Percentiles rank a stretch among this genome's conserved stretches.
phyloP scores from a whole-genome alignment of 2,888 invertebrate genomes.

The Tetragonisca angustula region DNA sequence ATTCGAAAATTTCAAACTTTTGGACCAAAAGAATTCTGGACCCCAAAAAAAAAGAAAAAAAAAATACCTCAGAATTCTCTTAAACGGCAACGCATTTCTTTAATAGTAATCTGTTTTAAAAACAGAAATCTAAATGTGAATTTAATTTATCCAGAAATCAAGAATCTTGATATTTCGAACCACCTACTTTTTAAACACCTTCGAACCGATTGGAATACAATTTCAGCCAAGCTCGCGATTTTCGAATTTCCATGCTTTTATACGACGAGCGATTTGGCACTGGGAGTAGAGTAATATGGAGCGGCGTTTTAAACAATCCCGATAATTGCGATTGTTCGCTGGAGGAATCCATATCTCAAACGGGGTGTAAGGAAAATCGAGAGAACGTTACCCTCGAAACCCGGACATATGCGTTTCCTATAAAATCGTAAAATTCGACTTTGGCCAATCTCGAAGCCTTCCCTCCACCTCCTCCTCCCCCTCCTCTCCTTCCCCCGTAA shows the following conservation, averaged over 20 bases:
- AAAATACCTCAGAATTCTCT: too few species aligned
- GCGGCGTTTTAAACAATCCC: constrained; percentile 39
- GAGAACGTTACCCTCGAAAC: constrained; percentile 30
- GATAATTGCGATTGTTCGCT: constrained; percentile 30
- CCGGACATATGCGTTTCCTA: constrained; percentile 55
- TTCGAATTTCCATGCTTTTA: constrained; percentile 17
- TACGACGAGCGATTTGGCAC: constrained; percentile 17
- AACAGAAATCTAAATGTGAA: too few species aligned
- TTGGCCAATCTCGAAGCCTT: constrained; percentile 38
- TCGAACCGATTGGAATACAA: not conserved
- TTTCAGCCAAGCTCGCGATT: not conserved
- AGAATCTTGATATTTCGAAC: not conserved
- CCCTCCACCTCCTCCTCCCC: too few species aligned
- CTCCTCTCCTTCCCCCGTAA: not conserved
- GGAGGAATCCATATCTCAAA: constrained; percentile 31
- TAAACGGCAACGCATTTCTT: too few species aligned
- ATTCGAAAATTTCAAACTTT: too few species aligned
- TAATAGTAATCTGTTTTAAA: too few species aligned
- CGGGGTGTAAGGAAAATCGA: constrained; percentile 33
- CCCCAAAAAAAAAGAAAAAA: too few species aligned
- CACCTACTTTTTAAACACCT: not conserved
- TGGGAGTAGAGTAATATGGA: constrained; percentile 9
- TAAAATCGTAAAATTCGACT: constrained; percentile 54
- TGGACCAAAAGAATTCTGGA: too few species aligned
- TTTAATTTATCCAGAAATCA: not conserved